Base-by-base conservation (phyloP, 2,888 invertebrate genomes). In the Pycnomerus fuliginosus region DNA sequence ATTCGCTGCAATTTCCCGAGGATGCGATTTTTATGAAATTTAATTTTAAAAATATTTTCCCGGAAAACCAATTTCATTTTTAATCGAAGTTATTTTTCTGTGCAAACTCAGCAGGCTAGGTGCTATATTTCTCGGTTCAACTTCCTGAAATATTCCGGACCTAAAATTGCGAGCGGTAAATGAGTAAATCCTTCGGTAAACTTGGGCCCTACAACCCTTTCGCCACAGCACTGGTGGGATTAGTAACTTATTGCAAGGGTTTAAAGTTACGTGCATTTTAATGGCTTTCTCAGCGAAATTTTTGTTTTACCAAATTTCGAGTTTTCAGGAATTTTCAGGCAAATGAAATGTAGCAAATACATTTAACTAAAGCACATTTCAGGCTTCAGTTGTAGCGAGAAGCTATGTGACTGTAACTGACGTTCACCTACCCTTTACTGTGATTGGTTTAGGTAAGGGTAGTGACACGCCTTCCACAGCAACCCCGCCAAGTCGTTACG, bases 321-420 rank as follows among this genome's bases (percentile, higher is more conserved):
- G 8, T 15, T 28, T 28, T 7, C 8, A 7, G 11, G 3, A 27
- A 4, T 38, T 33, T 22, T 35, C 20, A 2, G 28, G 23, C 29
- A 40, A 48, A 51, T 41, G 45, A 53, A 52, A 50, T 44, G 44
- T 51, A 45, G 54, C 50, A 52, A 40, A 55, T 57, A 54, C 57
- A 58, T 58, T 55, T 53, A 60, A 56, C 60, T 62, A 62, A 65
- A 63, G 61, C 63, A 62, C 65, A 63, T 65, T 67, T 64, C 64
- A 64, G 55, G 62, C 61, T 62, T 62, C 62, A 58, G 64, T 58
- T 62, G 62, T 64, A 67, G 57, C 64, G 66, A 67, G 64, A 68
- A 69, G 68, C 62, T 68, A 69, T 58, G 63, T 65, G 68, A 68
- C 69, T 67, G 66, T 58, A 62, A 62, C 56, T 66, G 68, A 65